These are phyloP conservation scores for Turnix velox DNA, from an alignment of 2,113 vertebrate species.

Conservation along the genomic window DNA sequence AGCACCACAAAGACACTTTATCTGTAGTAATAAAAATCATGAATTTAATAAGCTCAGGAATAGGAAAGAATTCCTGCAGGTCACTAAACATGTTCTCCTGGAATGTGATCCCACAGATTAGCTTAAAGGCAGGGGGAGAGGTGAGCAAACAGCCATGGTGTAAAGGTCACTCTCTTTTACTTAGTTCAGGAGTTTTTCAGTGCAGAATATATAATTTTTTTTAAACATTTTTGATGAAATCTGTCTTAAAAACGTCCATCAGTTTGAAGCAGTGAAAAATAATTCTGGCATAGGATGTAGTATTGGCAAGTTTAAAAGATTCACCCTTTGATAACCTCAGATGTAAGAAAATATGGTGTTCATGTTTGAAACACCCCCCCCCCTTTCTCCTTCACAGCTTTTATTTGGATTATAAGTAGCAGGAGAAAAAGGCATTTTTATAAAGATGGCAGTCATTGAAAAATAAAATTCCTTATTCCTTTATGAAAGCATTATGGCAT, in stretches of 20 bases:
- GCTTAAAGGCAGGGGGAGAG: not conserved
- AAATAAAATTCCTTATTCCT: not conserved
- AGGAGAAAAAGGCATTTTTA: not conserved
- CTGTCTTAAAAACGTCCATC: not conserved
- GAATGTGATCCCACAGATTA: not conserved
- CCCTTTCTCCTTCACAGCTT: not conserved
- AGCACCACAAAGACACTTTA: not conserved
- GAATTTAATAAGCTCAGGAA: not conserved
- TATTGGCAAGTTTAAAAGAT: not conserved
- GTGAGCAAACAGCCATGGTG: not conserved
- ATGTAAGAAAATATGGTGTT: not conserved
- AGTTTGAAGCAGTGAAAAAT: not conserved
- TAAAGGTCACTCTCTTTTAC: constrained; percentile 1
- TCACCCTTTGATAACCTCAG: not conserved
- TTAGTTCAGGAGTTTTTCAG: not conserved
- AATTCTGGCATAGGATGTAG: not conserved
- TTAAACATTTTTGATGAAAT: not conserved
- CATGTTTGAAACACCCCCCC: not conserved
- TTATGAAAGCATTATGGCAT: not conserved
- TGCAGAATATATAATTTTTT: not conserved
- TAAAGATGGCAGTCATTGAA: not conserved
- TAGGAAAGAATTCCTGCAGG: not conserved
- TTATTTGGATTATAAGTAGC: not conserved
- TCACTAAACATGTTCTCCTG: not conserved
- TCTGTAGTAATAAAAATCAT: not conserved